Conservation (phyloP, 1,140 invertebrate genomes). For the Aphelenchoides avenae region DNA sequence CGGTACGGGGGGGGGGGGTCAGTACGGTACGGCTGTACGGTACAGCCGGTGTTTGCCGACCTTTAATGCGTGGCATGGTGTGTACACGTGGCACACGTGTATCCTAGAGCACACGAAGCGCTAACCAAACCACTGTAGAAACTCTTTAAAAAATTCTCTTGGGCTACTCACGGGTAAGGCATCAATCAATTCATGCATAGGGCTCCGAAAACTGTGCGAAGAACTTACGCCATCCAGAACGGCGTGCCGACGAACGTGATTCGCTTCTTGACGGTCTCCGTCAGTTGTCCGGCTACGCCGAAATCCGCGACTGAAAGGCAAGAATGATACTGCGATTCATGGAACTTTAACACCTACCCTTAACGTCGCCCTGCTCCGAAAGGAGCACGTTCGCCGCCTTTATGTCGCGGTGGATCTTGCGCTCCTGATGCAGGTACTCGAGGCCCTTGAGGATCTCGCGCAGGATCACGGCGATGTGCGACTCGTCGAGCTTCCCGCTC, state of each 20-base stretch:
- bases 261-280: conserved; percentile 87
- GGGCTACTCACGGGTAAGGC: neutral
- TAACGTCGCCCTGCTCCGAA: conserved; percentile 97
- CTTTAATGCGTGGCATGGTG: too few relatives aligned
- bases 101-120: too few relatives aligned
- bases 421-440: conserved; percentile 94
- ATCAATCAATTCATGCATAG: conserved; percentile 13
- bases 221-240: conserved; percentile 90
- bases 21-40: too few relatives aligned
- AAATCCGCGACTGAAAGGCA: conserved; percentile 69
- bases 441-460: conserved; percentile 95
- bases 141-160: neutral
- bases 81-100: too few relatives aligned
- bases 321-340: too few relatives aligned
- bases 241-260: conserved; percentile 99
- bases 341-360: conserved; percentile 61
- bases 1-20: too few relatives aligned
- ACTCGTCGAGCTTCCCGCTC: conserved; percentile 94
- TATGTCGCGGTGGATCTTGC: conserved; percentile 96
- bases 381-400: conserved; percentile 97
- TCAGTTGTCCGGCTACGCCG: conserved; percentile 78
- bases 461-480: conserved; percentile 96
- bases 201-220: conserved; percentile 60
- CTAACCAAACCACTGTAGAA: neutral
- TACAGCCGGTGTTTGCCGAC: too few relatives aligned